phyloP scores from a whole-genome alignment of 2,888 invertebrate species.

The Bellardia bayeri region DNA sequence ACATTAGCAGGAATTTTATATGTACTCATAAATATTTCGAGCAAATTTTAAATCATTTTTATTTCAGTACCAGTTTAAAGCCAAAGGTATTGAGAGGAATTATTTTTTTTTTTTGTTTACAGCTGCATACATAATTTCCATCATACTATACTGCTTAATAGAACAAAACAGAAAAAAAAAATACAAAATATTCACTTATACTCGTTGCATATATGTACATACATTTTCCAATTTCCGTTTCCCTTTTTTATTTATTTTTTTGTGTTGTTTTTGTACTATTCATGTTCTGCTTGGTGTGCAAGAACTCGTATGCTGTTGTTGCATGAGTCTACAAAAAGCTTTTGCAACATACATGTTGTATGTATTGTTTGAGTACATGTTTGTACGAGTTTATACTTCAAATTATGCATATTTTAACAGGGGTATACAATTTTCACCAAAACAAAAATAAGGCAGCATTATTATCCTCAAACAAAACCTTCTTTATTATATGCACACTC shows the following conservation, averaged over 20 bases:
- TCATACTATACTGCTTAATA: constrained; percentile 30
- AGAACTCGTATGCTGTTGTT: constrained; percentile 21
- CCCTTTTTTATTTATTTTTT: constrained; percentile 1
- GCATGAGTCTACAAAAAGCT: constrained; percentile 38
- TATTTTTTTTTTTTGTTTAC: constrained; percentile 3
- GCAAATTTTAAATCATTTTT: constrained; percentile 30
- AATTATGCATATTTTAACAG: constrained; percentile 65
- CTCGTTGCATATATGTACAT: constrained; percentile 20
- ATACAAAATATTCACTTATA: constrained; percentile 44
- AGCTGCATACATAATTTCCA: constrained; percentile 34
- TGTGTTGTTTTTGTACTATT: background rate
- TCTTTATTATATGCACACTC: constrained; percentile 22
- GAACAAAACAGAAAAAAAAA: constrained; percentile 8
- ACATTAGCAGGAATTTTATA: constrained; percentile 15
- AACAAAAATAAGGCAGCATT: constrained; percentile 44
- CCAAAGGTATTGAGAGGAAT: constrained; percentile 21
- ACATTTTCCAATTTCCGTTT: constrained; percentile 50
- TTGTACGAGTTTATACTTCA: constrained; percentile 41
- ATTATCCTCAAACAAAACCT: constrained; percentile 51
- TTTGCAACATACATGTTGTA: constrained; percentile 39
- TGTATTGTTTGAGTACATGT: constrained; percentile 4
- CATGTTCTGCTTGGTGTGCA: constrained; percentile 11
- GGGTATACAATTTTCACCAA: constrained; percentile 49
- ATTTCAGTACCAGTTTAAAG: constrained; percentile 2
- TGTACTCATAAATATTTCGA: background rate